Evolutionary conservation across 2,888 invertebrate genomes (phyloP), one percentile per base, ranked within the genome.

Genomic region (Asteroscopus sphinx): DNA sequence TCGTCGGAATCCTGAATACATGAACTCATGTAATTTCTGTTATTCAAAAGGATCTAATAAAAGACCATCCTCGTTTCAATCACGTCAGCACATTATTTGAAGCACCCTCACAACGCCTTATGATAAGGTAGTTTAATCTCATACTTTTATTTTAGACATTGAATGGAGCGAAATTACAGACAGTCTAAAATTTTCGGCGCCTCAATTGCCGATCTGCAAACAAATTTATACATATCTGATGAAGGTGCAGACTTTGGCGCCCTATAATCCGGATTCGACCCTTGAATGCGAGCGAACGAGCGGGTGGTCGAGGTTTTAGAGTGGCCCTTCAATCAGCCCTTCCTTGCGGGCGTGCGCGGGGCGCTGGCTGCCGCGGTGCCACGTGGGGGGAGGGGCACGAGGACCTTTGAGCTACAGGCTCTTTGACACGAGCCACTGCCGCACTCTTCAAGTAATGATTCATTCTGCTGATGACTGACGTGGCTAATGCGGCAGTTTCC

Each of bases 381-480:
- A 75, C 71, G 53, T 60, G 77, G 64, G 68, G 51, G 75, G 71
- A 74, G 69, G 68, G 75, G 71, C 84, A 90, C 80, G 91, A 91
- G 93, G 89, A 91, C 92, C 89, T 92, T 92, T 91, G 91, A 92
- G 92, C 92, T 91, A 83, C 88, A 88, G 85, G 88, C 93, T 91
- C 93, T 93, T 94, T 93, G 93, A 93, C 93, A 92, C 93, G 91
- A 92, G 91, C 92, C 91, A 92, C 93, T 92, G 91, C 86, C 91
- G 92, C 87, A 90, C 93, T 93, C 93, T 93, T 93, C 93, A 94
- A 93, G 92, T 94, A 94, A 94, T 93, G 93, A 93, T 93, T 93
- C 93, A 93, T 93, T 93, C 93, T 92, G 86, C 91, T 92, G 93
- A 92, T 92, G 92, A 93, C 88, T 92, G 91, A 91, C 92, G 89